Evolutionary conservation across 2,113 vertebrate species (phyloP).

Genomic region (Elanus axillaris): DNA sequence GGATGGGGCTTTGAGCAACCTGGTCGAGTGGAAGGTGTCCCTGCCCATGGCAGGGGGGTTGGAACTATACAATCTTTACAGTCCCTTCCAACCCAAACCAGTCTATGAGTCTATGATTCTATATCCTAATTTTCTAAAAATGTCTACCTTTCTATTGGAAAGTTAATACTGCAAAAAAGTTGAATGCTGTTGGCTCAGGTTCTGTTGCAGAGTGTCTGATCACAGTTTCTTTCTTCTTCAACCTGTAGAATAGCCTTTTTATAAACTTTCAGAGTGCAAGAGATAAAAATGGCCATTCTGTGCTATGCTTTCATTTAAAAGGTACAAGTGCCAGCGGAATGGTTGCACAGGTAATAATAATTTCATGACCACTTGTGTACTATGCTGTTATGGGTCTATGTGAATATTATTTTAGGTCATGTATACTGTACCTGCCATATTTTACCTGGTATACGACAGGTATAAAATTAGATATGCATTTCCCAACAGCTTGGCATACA

Average conservation of each 20-base stretch:
- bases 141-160: background rate
- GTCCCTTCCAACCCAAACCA: too few relatives aligned
- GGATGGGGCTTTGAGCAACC: too few relatives aligned
- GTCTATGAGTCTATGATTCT: too few relatives aligned
- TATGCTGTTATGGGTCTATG: background rate
- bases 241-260: background rate
- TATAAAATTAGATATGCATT: background rate
- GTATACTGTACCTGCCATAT: background rate
- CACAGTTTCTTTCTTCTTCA: background rate
- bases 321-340: background rate
- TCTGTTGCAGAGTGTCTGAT: background rate
- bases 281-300: background rate
- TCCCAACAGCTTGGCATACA: background rate
- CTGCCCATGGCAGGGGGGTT: too few relatives aligned
- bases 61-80: fast-evolving
- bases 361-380: background rate
- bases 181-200: background rate
- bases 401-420: background rate
- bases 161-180: background rate
- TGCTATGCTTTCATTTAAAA: background rate
- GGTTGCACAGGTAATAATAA: background rate
- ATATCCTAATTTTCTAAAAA: background rate
- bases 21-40: too few relatives aligned
- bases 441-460: background rate
- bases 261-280: background rate